Evolutionary conservation across 2,888 invertebrate species (phyloP).

Genomic region (Rotaria magnacalcarata): DNA sequence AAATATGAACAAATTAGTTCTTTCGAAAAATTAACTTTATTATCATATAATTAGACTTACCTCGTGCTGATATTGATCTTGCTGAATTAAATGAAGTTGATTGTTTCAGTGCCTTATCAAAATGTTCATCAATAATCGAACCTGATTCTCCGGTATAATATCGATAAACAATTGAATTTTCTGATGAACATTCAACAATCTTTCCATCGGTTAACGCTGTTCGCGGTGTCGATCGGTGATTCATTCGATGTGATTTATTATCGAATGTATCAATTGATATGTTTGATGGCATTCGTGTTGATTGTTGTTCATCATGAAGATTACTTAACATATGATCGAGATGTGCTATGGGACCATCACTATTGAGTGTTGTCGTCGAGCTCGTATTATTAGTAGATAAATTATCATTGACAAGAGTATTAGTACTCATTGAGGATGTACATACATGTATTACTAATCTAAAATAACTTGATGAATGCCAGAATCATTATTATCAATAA

Average conservation of each 20-base stretch:
- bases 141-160: conserved; percentile 26
- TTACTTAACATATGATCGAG: conserved; percentile 6
- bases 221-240: not conserved
- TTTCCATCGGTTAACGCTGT: not conserved
- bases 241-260: conserved; percentile 18
- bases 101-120: conserved; percentile 16
- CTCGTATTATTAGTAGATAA: not conserved
- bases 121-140: not conserved
- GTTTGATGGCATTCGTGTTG: not conserved
- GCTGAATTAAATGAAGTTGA: conserved; percentile 7
- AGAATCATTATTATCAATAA: not conserved
- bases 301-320: not conserved
- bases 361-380: not conserved
- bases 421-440: conserved; percentile 17
- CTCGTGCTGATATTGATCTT: not conserved
- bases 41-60: not conserved
- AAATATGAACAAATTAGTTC: too few species aligned
- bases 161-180: conserved; percentile 23
- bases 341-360: not conserved
- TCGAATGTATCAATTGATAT: not conserved
- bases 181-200: conserved; percentile 31
- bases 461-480: conserved; percentile 17
- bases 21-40: too few species aligned
- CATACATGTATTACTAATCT: not conserved
- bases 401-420: conserved; percentile 9